Conservation (phyloP, 2,113 vertebrate species). For the Ginglymostoma cirratum region DNA sequence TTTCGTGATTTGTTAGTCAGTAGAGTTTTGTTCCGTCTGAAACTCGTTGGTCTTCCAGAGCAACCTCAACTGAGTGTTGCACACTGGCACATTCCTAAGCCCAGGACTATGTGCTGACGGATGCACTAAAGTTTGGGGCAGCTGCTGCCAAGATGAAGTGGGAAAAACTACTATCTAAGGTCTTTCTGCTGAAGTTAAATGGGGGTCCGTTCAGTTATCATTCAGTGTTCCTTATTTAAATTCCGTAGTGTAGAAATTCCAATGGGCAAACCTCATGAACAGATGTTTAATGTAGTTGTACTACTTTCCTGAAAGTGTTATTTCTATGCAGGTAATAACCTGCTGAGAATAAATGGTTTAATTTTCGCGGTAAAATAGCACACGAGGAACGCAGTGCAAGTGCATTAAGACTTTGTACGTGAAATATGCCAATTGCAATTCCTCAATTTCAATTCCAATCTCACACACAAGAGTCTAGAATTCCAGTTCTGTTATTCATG, state of each 20-base stretch:
- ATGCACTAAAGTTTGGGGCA: too few species aligned
- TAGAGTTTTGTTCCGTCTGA: background rate
- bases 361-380: background rate
- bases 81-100: too few species aligned
- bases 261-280: constrained; percentile 12
- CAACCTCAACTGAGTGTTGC: too few species aligned
- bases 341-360: background rate
- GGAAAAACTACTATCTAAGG: too few species aligned
- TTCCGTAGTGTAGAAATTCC: background rate
- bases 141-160: too few species aligned
- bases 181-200: too few species aligned
- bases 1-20: background rate
- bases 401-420: background rate
- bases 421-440: background rate
- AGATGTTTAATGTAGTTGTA: constrained; percentile 22
- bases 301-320: background rate
- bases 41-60: too few species aligned
- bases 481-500: background rate
- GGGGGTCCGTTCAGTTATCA: background rate
- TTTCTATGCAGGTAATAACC: background rate
- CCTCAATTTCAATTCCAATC: background rate
- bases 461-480: background rate
- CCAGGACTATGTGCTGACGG: too few species aligned
- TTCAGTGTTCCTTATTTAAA: background rate
- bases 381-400: background rate